These are phyloP conservation scores for Chromoteleia sp. DNA, from an alignment of 2,888 invertebrate species.

Conservation along the genomic window DNA sequence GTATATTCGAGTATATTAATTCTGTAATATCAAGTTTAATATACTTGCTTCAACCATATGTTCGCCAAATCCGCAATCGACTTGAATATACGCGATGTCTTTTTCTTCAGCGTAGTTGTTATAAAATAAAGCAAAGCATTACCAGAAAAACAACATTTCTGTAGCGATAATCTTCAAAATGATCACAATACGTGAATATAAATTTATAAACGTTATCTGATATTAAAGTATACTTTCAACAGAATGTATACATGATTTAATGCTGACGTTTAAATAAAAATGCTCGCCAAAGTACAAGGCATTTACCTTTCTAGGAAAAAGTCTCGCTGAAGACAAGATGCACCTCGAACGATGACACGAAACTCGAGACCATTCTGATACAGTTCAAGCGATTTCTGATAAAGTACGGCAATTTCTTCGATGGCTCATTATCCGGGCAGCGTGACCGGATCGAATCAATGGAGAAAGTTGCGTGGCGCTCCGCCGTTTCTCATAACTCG, in stretches of 20 bases:
- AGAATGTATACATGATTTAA: not conserved
- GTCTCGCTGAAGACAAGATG: constrained; percentile 2
- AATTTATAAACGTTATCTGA: no score
- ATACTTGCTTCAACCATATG: no score
- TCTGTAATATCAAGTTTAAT: no score
- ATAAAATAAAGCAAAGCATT: no score
- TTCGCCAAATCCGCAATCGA: no score
- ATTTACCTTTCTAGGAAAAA: not conserved
- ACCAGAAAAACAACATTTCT: no score
- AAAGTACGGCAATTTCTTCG: constrained; percentile 54
- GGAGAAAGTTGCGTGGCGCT: constrained; percentile 70
- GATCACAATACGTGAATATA: no score
- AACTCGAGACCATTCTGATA: constrained; percentile 24
- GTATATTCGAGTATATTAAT: no score
- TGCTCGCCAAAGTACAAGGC: not conserved
- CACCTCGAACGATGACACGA: constrained; percentile 13
- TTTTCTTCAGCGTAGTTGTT: no score
- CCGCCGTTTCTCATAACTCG: constrained; percentile 68
- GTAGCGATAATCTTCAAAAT: no score
- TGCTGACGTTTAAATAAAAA: not conserved
- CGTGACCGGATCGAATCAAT: constrained; percentile 66
- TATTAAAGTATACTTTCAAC: no score
- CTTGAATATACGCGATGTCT: no score
- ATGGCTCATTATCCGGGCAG: constrained; percentile 59
- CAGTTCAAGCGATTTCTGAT: constrained; percentile 35